Percentiles rank a stretch among this genome's conserved stretches.
Evolutionary conservation across 2,797 vertebrate species (phyloP).

Genomic region (Takifugu rubripes): DNA sequence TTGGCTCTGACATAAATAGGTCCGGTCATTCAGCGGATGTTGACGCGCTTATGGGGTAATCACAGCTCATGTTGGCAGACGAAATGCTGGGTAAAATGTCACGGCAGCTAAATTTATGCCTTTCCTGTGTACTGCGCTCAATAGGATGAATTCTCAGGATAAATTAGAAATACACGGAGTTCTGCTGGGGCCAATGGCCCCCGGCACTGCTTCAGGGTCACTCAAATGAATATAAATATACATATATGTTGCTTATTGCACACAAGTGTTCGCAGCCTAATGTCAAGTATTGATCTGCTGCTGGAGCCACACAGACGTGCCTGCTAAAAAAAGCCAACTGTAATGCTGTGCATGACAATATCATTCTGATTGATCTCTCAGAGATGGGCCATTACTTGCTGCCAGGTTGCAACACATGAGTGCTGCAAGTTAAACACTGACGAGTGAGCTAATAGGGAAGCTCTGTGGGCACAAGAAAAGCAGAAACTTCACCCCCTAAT

Average conservation of each 20-base stretch:
- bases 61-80: conserved; percentile 12
- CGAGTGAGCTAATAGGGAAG: conserved; percentile 55
- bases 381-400: conserved; percentile 61
- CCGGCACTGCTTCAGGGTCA: neutral
- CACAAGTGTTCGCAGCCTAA: neutral
- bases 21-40: conserved; percentile 1
- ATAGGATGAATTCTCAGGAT: no score
- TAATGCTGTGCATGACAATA: conserved; percentile 21
- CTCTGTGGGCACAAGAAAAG: conserved; percentile 67
- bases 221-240: neutral
- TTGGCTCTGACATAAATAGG: neutral
- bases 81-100: conserved; percentile 12
- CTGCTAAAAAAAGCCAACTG: conserved; percentile 51
- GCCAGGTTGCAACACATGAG: conserved; percentile 53
- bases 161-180: no score
- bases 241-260: neutral
- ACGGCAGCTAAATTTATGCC: neutral
- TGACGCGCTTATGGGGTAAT: conserved; percentile 16
- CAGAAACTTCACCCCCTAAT: conserved; percentile 75
- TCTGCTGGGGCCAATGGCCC: neutral
- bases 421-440: conserved; percentile 60
- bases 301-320: conserved; percentile 22
- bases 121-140: no score
- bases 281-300: conserved; percentile 13
- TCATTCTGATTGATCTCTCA: no score